Conservation (phyloP, 2,888 invertebrate species). For the Volucella zonaria region DNA sequence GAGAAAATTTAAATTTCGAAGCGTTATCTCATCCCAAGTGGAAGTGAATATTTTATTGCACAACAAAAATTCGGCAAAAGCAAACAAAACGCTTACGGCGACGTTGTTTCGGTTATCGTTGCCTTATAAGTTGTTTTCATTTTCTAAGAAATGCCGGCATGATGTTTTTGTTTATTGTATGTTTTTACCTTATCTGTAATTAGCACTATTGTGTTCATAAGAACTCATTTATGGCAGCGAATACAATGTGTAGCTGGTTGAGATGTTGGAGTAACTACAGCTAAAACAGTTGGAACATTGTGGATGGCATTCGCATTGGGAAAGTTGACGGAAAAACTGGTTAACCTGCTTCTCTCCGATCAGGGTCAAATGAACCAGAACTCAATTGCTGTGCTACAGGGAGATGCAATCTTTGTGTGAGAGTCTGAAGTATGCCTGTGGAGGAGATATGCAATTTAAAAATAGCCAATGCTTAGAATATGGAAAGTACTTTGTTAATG, state of each 20-base stretch:
- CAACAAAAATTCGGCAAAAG: background rate
- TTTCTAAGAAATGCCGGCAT: constrained; percentile 23
- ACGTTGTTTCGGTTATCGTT: too few species aligned
- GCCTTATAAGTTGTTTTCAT: background rate
- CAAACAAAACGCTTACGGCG: background rate
- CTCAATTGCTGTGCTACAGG: constrained; percentile 1
- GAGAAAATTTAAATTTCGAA: background rate
- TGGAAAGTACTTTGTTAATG: constrained; percentile 15
- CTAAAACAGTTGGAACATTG: background rate
- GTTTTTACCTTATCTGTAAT: constrained; percentile 7
- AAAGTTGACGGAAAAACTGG: constrained; percentile 58
- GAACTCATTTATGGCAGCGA: background rate
- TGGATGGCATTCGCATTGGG: constrained; percentile 26
- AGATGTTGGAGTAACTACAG: background rate
- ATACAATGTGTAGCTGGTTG: constrained; percentile 16
- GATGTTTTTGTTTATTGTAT: constrained; percentile 20
- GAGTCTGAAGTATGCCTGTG: too few species aligned
- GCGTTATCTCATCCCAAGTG: constrained; percentile 10
- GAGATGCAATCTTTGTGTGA: background rate
- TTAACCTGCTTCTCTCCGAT: constrained; percentile 45
- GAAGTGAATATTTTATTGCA: constrained; percentile 36
- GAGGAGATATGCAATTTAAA: background rate
- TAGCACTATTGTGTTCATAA: background rate
- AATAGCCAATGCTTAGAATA: constrained; percentile 1
- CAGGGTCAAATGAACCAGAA: constrained; percentile 65